Conservation (phyloP, 64 coral and sea anemone genomes). For the Stichodactyla mertensii region DNA sequence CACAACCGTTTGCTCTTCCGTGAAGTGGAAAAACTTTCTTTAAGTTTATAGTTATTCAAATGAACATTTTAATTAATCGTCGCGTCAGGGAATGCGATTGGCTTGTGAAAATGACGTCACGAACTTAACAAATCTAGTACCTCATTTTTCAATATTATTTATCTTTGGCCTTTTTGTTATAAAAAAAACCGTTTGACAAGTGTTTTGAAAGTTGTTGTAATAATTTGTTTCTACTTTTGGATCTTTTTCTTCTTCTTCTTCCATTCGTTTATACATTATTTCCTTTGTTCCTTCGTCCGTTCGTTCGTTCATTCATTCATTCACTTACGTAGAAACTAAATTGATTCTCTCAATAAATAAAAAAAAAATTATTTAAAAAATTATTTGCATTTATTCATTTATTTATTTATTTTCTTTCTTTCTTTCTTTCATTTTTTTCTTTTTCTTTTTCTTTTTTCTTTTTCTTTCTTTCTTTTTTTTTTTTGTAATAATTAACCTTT, state of each 20-base stretch:
- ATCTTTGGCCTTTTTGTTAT: too few relatives aligned
- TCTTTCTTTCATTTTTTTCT: neutral
- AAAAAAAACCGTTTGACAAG: too few relatives aligned
- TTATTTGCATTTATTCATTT: neutral
- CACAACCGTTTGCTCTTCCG: neutral
- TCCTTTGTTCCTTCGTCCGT: too few relatives aligned
- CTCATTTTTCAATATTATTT: neutral
- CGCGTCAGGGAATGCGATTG: neutral
- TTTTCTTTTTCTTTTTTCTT: neutral
- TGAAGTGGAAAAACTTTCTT: neutral
- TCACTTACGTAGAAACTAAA: too few relatives aligned
- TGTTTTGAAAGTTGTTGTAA: too few relatives aligned
- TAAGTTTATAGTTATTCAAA: neutral
- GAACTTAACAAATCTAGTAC: neutral
- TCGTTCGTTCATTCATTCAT: too few relatives aligned
- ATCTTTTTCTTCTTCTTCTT: too few relatives aligned
- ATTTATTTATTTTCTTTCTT: neutral
- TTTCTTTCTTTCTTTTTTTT: neutral
- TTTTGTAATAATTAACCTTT: too few relatives aligned
- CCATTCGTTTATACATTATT: too few relatives aligned
- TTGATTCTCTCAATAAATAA: too few relatives aligned
- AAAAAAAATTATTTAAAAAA: too few relatives aligned
- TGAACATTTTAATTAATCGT: neutral
- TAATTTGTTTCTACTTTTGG: too few relatives aligned
- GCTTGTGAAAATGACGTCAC: neutral